These are phyloP conservation scores for Ceratina australensis DNA, from an alignment of 1,140 invertebrate genomes.

Conservation along the genomic window DNA sequence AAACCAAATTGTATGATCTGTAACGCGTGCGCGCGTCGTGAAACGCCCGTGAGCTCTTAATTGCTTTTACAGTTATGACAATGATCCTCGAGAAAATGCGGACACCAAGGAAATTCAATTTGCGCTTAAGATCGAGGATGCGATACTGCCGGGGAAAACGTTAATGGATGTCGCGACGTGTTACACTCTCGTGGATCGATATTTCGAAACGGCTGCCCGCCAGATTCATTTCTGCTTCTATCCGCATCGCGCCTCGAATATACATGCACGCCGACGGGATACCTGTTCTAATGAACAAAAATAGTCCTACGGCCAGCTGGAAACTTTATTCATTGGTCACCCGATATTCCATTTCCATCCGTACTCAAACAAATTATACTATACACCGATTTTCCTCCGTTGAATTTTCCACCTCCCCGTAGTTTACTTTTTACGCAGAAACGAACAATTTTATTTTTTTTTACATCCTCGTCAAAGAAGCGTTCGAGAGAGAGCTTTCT, in stretches of 20 bases:
- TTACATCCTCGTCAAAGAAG: no score
- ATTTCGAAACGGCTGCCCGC: neutral
- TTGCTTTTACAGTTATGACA: neutral
- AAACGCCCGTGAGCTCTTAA: no score
- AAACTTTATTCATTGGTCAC: conserved; percentile 7
- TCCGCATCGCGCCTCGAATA: neutral
- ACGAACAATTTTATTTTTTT: no score
- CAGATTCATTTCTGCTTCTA: conserved; percentile 18
- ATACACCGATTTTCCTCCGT: conserved; percentile 6
- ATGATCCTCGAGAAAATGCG: neutral
- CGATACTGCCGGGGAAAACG: conserved; percentile 2
- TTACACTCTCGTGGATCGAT: conserved; percentile 30
- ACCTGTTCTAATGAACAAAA: conserved; percentile 30
- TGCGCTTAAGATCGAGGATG: conserved; percentile 25
- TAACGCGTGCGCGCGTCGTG: no score
- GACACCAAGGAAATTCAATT: conserved; percentile 26
- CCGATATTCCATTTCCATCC: conserved; percentile 2
- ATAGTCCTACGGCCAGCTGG: conserved; percentile 3
- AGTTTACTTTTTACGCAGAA: no score
- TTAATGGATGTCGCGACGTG: conserved; percentile 12
- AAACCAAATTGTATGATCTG: no score
- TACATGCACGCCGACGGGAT: neutral
- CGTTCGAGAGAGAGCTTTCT: no score
- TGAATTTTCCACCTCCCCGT: neutral
- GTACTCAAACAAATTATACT: conserved; percentile 3